Evolutionary conservation across 2,797 vertebrate species (phyloP), one percentile per base, ranked within the genome.

Genomic region (Lates japonicus): DNA sequence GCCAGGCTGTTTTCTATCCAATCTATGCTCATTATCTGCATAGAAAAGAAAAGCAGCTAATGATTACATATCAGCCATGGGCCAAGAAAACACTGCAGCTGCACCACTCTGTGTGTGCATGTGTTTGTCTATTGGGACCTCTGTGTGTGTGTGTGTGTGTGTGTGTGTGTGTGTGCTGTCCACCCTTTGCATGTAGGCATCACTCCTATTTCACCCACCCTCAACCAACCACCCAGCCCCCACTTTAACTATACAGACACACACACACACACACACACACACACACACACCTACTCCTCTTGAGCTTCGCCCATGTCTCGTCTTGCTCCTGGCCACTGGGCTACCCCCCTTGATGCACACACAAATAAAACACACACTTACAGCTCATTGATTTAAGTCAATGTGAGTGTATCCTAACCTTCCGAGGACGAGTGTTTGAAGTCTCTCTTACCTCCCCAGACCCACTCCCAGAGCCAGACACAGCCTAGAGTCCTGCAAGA

Each of bases 301-400:
- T 81, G 70, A 76, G 88, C 76, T 83, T 81, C 72, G 77, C 74
- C 90, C 52, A 67, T 51, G 63, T 85, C 83, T 85, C 81, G 62
- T 88, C 85, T 85, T 84, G 85, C 92, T 93, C 81, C 78, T 92
- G 79, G 90, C 91, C 92, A 91, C 85, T 70, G 74, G 63, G 84
- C 92, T 78, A 70, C 83, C 75, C 84, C 70, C 77, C 79, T 70
- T 70, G 80, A 82, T 67, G 48, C 84, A 81, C 89, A 93, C 88
- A 90, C 88, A 92, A 90, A 92, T 87, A 89, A 91, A 87, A 91
- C 90, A 88, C 86, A 92, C 90, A 93, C 88, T 91, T 92, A 90
- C 87, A 90, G 81, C 87, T 91, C 92, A 95, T 93, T 93, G 94
- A 95, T 95, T 94, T 88, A 90, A 94, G 92, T 93, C 93, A 89